A percentile compares a stretch with the other conserved stretches of the same genome.
Evolutionary conservation across 2,113 vertebrate genomes (phyloP).

Genomic region (Chitala chitala): DNA sequence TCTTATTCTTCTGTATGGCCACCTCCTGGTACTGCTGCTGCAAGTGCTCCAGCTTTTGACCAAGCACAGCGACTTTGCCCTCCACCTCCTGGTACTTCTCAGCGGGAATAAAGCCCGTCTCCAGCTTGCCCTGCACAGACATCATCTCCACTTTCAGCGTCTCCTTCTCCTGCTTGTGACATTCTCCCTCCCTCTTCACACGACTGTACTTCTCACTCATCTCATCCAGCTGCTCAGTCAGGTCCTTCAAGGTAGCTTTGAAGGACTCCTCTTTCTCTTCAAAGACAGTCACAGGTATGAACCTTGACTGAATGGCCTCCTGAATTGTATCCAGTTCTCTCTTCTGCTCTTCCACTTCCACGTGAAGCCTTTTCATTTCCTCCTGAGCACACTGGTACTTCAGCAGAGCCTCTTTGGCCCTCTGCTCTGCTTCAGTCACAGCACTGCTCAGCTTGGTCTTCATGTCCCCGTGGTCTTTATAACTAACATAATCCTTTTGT

Average conservation of each 20-base stretch:
- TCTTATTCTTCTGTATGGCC: constrained; percentile 48
- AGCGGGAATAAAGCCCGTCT: constrained; percentile 51
- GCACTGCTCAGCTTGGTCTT: constrained; percentile 45
- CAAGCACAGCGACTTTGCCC: constrained; percentile 55
- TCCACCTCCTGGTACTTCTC: constrained; percentile 63
- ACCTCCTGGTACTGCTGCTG: constrained; percentile 55
- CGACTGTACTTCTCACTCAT: constrained; percentile 50
- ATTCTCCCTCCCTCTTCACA: constrained; percentile 52
- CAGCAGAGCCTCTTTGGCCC: constrained; percentile 41
- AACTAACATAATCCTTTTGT: constrained; percentile 58
- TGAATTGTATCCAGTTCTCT: constrained; percentile 86
- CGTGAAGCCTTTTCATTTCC: constrained; percentile 64
- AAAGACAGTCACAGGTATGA: constrained; percentile 65
- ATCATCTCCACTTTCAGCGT: constrained; percentile 55
- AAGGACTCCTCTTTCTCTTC: constrained; percentile 72
- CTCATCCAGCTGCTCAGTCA: constrained; percentile 61
- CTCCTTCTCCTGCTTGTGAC: constrained; percentile 60
- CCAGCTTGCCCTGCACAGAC: constrained; percentile 63
- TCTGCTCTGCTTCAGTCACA: constrained; percentile 49
- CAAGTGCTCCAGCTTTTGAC: constrained; percentile 54
- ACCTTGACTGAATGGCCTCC: constrained; percentile 79
- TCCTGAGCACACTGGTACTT: constrained; percentile 58
- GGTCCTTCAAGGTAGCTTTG: constrained; percentile 55
- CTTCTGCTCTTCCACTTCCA: constrained; percentile 80
- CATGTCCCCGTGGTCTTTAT: constrained; percentile 59